Conservation (phyloP, 2,888 invertebrate genomes). For the Heliconius ismenius region DNA sequence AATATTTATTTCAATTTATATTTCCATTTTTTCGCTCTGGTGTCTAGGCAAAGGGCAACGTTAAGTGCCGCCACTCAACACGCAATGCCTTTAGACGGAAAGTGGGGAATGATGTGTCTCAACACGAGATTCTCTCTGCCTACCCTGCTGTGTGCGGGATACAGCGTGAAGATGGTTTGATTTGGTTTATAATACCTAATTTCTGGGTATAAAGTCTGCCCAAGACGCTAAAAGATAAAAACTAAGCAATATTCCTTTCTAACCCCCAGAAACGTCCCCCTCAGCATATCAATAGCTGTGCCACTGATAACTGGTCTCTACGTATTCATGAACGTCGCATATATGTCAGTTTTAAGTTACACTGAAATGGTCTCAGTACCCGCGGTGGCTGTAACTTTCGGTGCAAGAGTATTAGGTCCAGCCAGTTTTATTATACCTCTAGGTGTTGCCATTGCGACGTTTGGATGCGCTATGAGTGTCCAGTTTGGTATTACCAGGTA, state of each 20-base stretch:
- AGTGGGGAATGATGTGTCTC: too few species aligned
- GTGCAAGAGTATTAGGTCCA: slow-evolving; percentile 84
- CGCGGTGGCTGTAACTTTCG: slow-evolving; percentile 91
- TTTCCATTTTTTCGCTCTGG: too few species aligned
- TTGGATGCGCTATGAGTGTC: slow-evolving; percentile 89
- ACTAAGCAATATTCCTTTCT: background rate
- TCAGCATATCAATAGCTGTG: slow-evolving; percentile 90
- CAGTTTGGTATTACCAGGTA: slow-evolving; percentile 89
- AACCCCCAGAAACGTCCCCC: slow-evolving; percentile 86
- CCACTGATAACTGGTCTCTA: slow-evolving; percentile 90
- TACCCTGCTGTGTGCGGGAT: too few species aligned
- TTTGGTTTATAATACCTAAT: too few species aligned
- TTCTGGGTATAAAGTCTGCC: too few species aligned
- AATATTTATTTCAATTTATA: too few species aligned
- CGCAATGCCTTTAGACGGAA: too few species aligned
- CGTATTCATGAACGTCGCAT: slow-evolving; percentile 92
- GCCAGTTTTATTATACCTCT: slow-evolving; percentile 86
- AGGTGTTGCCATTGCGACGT: slow-evolving; percentile 89
- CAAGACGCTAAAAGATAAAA: too few species aligned
- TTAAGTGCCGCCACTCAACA: too few species aligned
- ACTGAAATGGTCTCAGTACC: slow-evolving; percentile 87
- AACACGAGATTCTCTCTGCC: too few species aligned
- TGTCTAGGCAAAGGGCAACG: too few species aligned
- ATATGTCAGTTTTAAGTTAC: slow-evolving; percentile 89
- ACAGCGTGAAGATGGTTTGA: too few species aligned